A percentile compares a stretch with the other conserved stretches of the same genome.
phyloP scores from a whole-genome alignment of 2,888 invertebrate genomes.

The Allophyes oxyacanthae region DNA sequence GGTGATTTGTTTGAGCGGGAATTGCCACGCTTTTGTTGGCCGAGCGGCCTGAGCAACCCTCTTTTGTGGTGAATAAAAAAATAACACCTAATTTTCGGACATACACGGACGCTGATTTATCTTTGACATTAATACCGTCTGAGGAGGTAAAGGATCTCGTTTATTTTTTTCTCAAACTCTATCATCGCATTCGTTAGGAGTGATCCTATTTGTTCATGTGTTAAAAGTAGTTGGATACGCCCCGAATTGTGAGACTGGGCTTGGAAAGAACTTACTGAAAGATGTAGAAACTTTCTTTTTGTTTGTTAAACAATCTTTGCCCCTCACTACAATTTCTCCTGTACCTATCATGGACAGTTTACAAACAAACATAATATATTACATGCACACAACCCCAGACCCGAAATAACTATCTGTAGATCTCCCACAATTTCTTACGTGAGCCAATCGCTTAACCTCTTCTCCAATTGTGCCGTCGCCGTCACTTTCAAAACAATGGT shows the following conservation, averaged over 20 bases:
- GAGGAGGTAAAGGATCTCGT: conserved; percentile 59
- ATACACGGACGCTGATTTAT: conserved; percentile 62
- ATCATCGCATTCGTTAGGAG: conserved; percentile 45
- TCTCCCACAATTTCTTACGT: too few species aligned
- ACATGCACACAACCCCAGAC: too few species aligned
- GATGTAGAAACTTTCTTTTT: too few species aligned
- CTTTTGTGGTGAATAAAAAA: conserved; percentile 71
- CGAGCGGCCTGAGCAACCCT: conserved; percentile 61
- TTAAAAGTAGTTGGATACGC: conserved; percentile 37
- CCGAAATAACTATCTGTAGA: too few species aligned
- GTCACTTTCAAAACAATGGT: conserved; percentile 42
- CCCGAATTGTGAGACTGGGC: conserved; percentile 17
- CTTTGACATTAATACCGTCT: conserved; percentile 63
- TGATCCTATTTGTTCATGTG: conserved; percentile 54
- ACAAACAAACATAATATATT: too few species aligned
- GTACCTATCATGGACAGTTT: too few species aligned
- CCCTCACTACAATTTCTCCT: too few species aligned
- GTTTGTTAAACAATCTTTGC: too few species aligned
- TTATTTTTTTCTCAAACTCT: conserved; percentile 51
- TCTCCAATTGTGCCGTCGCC: too few species aligned
- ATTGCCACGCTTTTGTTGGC: conserved; percentile 76
- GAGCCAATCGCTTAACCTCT: too few species aligned
- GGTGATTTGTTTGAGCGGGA: conserved; percentile 85
- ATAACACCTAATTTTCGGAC: conserved; percentile 61
- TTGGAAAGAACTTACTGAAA: conserved; percentile 36